Percentiles rank a stretch among this genome's conserved stretches.
phyloP scores from a whole-genome alignment of 2,797 vertebrate species.

The Adelosebastes latens region DNA sequence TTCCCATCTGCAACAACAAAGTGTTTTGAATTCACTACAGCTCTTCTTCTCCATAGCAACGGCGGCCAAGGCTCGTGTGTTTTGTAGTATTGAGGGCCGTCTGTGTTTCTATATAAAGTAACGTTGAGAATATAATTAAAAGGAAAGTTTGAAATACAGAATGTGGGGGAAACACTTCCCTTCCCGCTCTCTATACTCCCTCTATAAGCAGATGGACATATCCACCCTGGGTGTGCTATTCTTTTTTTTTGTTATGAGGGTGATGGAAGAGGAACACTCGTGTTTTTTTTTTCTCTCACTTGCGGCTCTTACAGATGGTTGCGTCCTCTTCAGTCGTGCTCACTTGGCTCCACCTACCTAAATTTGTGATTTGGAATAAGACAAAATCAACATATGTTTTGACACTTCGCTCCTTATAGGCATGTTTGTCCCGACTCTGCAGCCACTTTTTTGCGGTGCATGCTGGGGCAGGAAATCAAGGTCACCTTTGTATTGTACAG shows the following conservation, averaged over 20 bases:
- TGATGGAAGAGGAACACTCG: not conserved
- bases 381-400: not conserved
- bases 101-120: not conserved
- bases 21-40: not conserved
- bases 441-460: not conserved
- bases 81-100: not conserved
- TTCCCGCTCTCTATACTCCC: not conserved
- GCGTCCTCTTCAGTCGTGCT: not conserved
- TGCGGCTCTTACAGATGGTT: not conserved
- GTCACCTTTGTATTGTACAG: slow-evolving; percentile 14
- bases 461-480: slow-evolving; percentile 30
- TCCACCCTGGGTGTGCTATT: not conserved
- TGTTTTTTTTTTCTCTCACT: not conserved
- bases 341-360: not conserved
- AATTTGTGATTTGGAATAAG: slow-evolving; percentile 1
- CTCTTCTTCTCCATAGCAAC: not conserved
- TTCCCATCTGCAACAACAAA: not conserved
- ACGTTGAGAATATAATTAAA: not conserved
- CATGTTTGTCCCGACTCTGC: slow-evolving; percentile 9
- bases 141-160: not conserved
- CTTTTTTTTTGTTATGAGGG: not conserved
- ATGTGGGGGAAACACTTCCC: not conserved
- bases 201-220: not conserved
- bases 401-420: not conserved
- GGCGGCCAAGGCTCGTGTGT: not conserved